Base-by-base conservation (phyloP, 2,797 vertebrate species). In the Vireo griseus region DNA sequence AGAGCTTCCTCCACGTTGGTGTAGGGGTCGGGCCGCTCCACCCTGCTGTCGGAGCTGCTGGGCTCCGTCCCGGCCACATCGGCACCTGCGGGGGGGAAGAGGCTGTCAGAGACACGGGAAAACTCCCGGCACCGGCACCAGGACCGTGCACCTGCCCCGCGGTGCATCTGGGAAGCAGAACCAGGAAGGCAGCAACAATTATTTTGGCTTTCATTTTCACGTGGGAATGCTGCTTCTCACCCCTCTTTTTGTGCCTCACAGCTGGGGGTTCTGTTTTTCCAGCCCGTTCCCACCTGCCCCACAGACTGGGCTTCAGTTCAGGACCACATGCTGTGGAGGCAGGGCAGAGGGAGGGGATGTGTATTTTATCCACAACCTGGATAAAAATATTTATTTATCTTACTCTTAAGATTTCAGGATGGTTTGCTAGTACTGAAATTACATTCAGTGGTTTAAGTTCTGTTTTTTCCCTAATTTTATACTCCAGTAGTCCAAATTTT, bases 1-100 rank as follows among this genome's bases (percentile, higher is more conserved):
- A 99, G 97, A 6, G 98, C 97, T 54, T 99, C 99, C 37, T 99
- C 99, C 40, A 98, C 97, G n/a, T 96, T 98, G 15, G 97, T 69
- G 61, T 98, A 99, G 84, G 99, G 98, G 77, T 99, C 99, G 0
- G 98, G 95, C 63, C 98, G 98, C 71, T 99, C 99, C 40, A 97
- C 97, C 3, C 98, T 97, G 97, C 98, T 98, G 96, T 99, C 99
- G 0, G 99, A 99, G 98, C 98, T 98, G 98, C 98, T 98, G 90
- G 98, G 98, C 95, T 99, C 99, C 0, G 98, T 96, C 69, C 98
- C 97, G 0, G 98, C 97, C 97, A 98, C 97, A 17, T 99, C 99
- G 10, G 98, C 98, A 90, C 98, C 99, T 99, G 96, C 4, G 3
- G 12, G 37, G 21, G 5, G 6, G 62, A 14, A 79, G 66, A 83